Conservation (phyloP, 2,113 vertebrate genomes). For the Jaculus jaculus region DNA sequence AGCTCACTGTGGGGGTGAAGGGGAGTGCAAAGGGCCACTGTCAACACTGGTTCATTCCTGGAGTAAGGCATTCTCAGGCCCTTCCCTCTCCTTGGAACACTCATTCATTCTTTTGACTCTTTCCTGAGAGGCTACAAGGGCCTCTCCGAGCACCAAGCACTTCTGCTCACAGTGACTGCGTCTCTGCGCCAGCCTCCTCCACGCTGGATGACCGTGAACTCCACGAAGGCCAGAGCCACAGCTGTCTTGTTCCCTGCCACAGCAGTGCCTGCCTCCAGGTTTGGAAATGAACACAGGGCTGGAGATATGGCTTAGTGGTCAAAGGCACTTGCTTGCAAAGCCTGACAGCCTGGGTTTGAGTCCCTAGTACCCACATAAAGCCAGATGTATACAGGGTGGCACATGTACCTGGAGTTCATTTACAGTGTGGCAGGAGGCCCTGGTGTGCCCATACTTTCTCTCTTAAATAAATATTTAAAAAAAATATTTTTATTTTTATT, state of each 20-base stretch:
- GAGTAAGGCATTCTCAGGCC: not conserved
- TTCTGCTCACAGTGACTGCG: not conserved
- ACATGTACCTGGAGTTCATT: no score
- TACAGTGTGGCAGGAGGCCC: no score
- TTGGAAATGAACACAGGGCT: not conserved
- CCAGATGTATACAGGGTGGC: no score
- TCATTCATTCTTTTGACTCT: not conserved
- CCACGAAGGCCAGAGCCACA: not conserved
- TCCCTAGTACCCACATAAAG: no score
- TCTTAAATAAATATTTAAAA: no score
- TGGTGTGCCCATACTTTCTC: no score
- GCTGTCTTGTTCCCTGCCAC: not conserved
- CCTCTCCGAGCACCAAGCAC: not conserved
- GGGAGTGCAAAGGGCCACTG: not conserved
- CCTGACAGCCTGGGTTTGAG: no score
- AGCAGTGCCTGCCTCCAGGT: not conserved
- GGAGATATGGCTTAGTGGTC: no score
- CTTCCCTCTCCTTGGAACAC: not conserved
- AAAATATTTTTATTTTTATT: no score
- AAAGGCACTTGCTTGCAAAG: no score
- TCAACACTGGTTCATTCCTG: not conserved
- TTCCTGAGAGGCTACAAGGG: no score
- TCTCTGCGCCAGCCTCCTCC: not conserved
- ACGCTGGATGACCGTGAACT: not conserved
- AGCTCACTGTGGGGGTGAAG: not conserved